A percentile compares a stretch with the other conserved stretches of the same genome.
Evolutionary conservation across 64 coral and sea anemone species (phyloP).

Genomic region (Montipora cactus): DNA sequence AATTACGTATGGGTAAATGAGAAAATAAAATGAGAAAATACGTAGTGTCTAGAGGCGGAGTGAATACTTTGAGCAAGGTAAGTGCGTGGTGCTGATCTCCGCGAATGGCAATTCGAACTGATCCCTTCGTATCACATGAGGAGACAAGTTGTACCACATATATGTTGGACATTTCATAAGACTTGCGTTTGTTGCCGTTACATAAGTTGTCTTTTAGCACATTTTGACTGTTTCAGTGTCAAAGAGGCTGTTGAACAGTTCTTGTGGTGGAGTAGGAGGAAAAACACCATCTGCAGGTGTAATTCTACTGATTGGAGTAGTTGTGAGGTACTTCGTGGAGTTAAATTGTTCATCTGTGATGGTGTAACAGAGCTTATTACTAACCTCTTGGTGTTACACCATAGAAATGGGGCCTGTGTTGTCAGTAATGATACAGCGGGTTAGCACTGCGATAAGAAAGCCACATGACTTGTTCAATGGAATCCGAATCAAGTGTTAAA

Average conservation of each 20-base stretch:
- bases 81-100: neutral
- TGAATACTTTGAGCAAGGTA: neutral
- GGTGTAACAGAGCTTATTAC: neutral
- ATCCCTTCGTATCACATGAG: neutral
- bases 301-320: neutral
- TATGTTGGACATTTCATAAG: neutral
- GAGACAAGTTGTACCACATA: neutral
- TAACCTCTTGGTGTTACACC: neutral
- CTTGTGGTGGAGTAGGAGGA: neutral
- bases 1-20: too few species aligned
- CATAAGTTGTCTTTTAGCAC: neutral
- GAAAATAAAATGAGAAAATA: too few species aligned
- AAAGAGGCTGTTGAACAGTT: neutral
- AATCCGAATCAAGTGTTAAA: neutral
- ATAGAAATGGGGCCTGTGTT: neutral
- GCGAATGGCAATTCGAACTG: neutral
- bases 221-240: neutral
- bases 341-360: neutral
- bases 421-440: neutral
- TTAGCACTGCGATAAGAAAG: neutral
- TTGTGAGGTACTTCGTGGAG: neutral
- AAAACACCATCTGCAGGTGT: neutral
- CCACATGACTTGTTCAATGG: neutral
- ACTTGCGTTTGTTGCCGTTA: neutral
- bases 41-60: neutral